Evolutionary conservation across 2,888 invertebrate species (phyloP).

Genomic region (Teleogryllus oceanicus): DNA sequence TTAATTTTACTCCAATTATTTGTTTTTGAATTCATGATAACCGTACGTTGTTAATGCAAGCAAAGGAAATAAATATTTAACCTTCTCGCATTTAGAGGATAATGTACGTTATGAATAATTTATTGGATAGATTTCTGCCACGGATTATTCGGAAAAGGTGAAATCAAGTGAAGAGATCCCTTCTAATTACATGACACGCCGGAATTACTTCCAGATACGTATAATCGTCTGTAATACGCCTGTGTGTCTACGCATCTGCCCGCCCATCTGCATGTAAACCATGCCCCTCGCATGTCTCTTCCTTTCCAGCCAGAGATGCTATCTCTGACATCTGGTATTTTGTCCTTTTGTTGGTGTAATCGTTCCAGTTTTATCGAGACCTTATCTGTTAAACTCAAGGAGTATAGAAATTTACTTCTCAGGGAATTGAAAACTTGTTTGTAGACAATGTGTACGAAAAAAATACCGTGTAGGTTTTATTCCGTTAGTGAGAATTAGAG

Average conservation of each 20-base stretch:
- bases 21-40: no score
- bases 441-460: no score
- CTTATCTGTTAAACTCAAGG: no score
- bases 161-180: neutral
- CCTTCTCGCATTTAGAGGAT: neutral
- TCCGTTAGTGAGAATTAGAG: no score
- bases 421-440: no score
- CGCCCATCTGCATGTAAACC: conserved; percentile 7
- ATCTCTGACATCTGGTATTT: neutral
- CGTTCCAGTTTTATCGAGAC: neutral
- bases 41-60: no score
- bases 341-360: neutral
- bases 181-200: conserved; percentile 6
- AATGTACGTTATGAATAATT: neutral
- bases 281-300: neutral
- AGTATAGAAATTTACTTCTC: no score
- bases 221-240: conserved; percentile 5
- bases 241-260: neutral
- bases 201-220: neutral
- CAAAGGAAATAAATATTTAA: neutral
- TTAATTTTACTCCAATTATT: no score
- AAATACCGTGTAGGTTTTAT: no score
- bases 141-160: neutral
- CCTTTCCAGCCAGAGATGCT: neutral
- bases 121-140: neutral